Evolutionary conservation across 2,888 invertebrate species (phyloP), one percentile per base, ranked within the genome.

Genomic region (Andrena chrysosceles): DNA sequence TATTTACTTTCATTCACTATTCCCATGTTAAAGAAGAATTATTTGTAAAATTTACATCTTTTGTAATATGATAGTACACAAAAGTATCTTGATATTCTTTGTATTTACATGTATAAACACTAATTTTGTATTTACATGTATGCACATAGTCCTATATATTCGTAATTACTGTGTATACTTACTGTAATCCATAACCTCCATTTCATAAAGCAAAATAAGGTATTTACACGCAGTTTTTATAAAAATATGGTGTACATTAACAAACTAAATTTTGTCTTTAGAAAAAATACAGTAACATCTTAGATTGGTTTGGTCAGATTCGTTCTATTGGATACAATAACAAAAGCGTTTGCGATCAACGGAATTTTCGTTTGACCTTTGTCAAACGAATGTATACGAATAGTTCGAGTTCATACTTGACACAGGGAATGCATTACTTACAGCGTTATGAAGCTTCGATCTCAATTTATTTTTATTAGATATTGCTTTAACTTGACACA

Each of bases 141-240:
- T 16, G 23, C 5, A 10, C 8, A 7, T 35, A 35, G 26, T 31
- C 20, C 10, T 26, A 33, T n/a, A 67, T 20, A 63, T 26, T 16
- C n/a, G 35, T 54, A 10, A 31, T 29, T 10, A 63, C 23, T 59
- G 16, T 42, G 52, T 69, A 35, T 49, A 81, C 81, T 75, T 75
- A 85, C 85, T 52, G 4, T 68, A 64, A 69, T 85, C 77, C 81
- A 85, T 84, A 81, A 84, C 84, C 84, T 84, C 81, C 77, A 81
- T 77, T 29, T 35, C 31, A 52, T 6, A 31, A 60, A 23, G 59
- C 31, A 71, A 0, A 26, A 49, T 62, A 56, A 29, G 29, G 10
- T 54, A 60, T 20, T 4, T 52, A 8, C 20, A n/a, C 8, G 26
- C 56, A 63, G 35, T 20, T 20, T 35, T 13, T 23, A 54, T 42